A percentile compares a stretch with the other conserved stretches of the same genome.
Conservation (phyloP, 2,113 vertebrate species). For the Pardalotus punctatus region DNA sequence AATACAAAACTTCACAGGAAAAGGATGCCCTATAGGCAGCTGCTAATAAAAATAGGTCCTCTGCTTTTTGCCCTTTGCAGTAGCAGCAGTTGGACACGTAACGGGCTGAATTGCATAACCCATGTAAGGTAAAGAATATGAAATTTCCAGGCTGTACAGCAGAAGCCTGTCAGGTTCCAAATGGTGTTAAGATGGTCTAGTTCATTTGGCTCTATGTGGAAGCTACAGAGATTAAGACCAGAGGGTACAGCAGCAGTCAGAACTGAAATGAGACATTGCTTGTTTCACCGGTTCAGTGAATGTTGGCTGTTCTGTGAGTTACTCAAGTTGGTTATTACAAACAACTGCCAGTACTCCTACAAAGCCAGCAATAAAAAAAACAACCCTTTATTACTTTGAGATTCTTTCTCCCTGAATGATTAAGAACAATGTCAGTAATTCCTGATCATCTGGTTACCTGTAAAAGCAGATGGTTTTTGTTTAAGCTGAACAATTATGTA, state of each 20-base stretch:
- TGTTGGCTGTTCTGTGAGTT: neutral
- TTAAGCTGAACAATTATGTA: neutral
- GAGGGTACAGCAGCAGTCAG: neutral
- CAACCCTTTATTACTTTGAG: neutral
- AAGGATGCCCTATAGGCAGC: neutral
- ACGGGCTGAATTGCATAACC: neutral
- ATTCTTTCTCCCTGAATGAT: neutral
- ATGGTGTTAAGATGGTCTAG: neutral
- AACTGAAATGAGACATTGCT: neutral
- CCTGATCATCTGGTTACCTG: neutral
- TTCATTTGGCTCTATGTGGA: neutral
- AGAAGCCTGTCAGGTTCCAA: neutral
- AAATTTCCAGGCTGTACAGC: neutral
- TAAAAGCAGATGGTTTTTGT: neutral
- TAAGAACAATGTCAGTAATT: neutral
- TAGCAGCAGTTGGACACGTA: neutral
- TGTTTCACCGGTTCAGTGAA: neutral
- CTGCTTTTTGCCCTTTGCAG: neutral
- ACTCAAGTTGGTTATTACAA: neutral
- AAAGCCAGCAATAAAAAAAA: neutral
- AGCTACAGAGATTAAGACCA: neutral
- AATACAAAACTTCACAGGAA: neutral
- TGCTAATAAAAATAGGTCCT: neutral
- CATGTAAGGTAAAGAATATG: neutral
- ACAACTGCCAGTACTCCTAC: neutral